Conservation (phyloP, 23 tunicate species). For the Ascidia mentula region DNA sequence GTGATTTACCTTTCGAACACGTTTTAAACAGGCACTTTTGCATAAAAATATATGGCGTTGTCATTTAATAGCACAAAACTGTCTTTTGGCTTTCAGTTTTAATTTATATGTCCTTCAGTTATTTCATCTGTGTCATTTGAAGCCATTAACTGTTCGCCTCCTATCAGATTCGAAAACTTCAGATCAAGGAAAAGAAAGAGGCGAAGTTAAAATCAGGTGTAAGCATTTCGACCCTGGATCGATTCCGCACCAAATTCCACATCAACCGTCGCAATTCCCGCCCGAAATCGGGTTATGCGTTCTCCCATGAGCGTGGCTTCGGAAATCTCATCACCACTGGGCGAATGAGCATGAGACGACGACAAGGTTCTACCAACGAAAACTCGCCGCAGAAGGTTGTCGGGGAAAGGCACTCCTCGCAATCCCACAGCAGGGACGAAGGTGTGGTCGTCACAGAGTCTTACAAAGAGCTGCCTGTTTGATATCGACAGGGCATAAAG, state of each 20-base stretch:
- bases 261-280: conserved; percentile 44
- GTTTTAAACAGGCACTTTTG: too few relatives aligned
- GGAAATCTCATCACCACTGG: conserved; percentile 87
- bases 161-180: conserved; percentile 49
- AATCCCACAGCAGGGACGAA: neutral
- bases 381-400: conserved; percentile 2
- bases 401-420: neutral
- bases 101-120: neutral
- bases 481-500: too few relatives aligned
- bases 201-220: conserved; percentile 31
- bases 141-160: neutral
- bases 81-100: too few relatives aligned
- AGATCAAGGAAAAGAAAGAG: conserved; percentile 40
- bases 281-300: conserved; percentile 89
- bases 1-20: too few relatives aligned
- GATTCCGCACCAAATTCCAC: conserved; percentile 25
- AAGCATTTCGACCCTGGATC: conserved; percentile 25
- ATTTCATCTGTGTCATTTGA: neutral
- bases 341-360: conserved; percentile 77
- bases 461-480: conserved; percentile 18
- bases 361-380: neutral
- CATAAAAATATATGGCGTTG: too few relatives aligned
- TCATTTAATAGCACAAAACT: too few relatives aligned
- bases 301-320: conserved; percentile 92
- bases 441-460: neutral